Evolutionary conservation across 2,797 vertebrate species (phyloP).

Genomic region (Rhodeus uyekii): DNA sequence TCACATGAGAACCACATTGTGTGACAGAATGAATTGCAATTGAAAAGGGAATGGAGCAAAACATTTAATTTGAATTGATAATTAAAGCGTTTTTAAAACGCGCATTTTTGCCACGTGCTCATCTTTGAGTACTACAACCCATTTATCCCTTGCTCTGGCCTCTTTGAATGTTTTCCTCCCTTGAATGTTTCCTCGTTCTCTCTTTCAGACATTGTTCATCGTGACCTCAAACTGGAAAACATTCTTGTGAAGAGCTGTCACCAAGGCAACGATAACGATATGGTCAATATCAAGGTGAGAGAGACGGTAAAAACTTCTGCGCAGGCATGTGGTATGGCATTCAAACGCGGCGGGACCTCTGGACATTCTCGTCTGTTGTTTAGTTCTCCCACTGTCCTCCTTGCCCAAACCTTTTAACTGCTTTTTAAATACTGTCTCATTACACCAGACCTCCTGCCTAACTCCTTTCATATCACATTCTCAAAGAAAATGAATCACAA

Average conservation of each 20-base stretch:
- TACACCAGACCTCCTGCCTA: constrained; percentile 61
- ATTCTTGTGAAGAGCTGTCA: constrained; percentile 87
- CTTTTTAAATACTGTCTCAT: constrained; percentile 67
- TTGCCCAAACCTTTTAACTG: constrained; percentile 55
- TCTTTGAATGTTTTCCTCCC: no score
- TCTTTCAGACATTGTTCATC: constrained; percentile 82
- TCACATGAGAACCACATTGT: neutral
- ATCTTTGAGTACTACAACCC: neutral
- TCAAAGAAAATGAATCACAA: constrained; percentile 56
- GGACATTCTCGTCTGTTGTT: constrained; percentile 42
- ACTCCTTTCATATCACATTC: constrained; percentile 58
- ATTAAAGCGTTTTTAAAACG: neutral
- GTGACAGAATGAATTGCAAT: neutral
- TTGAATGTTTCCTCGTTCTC: constrained; percentile 1
- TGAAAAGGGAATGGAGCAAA: neutral
- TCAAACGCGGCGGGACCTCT: constrained; percentile 35
- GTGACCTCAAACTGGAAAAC: constrained; percentile 91
- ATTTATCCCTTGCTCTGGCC: constrained; percentile 10
- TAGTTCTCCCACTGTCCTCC: constrained; percentile 43
- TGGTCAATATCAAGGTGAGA: constrained; percentile 87
- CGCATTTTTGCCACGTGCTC: neutral
- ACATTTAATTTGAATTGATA: neutral
- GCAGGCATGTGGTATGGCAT: constrained; percentile 52
- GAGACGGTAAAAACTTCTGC: constrained; percentile 39
- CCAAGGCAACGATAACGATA: constrained; percentile 71